phyloP scores from a whole-genome alignment of 2,797 vertebrate genomes.

The Anguilla obscura region DNA sequence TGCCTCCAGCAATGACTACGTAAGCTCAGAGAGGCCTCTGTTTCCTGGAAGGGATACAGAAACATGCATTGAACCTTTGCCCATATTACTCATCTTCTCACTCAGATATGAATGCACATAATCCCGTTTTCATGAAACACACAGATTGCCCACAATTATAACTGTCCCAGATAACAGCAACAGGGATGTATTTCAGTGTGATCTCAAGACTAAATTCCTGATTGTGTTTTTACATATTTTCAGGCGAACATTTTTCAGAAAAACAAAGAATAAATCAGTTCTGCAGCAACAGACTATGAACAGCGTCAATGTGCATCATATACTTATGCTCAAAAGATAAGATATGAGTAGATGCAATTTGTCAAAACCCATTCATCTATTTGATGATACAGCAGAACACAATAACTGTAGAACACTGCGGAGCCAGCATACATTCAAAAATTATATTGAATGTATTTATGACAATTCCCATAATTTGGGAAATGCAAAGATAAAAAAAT shows the following conservation, averaged over 20 bases:
- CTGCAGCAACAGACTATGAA: neutral
- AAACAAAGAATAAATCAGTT: neutral
- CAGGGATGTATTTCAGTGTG: constrained; percentile 50
- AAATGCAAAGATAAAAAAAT: too few species aligned
- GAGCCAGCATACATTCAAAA: too few species aligned
- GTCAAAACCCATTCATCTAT: too few species aligned
- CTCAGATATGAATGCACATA: constrained; percentile 58
- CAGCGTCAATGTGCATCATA: neutral
- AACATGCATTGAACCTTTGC: constrained; percentile 52
- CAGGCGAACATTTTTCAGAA: neutral
- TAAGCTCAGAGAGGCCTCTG: neutral
- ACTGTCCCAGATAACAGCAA: constrained; percentile 64
- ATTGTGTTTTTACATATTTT: constrained; percentile 44
- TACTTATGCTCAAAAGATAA: neutral
- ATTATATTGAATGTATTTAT: too few species aligned
- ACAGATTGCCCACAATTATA: constrained; percentile 59
- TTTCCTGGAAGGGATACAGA: neutral
- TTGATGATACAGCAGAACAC: too few species aligned
- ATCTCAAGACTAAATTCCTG: constrained; percentile 54
- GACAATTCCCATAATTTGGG: too few species aligned
- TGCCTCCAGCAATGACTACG: neutral
- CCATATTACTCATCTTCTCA: constrained; percentile 45
- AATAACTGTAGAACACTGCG: too few species aligned
- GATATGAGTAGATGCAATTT: neutral
- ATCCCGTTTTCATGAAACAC: constrained; percentile 64